phyloP scores from a whole-genome alignment of 2,797 vertebrate species.

The Anolis apletophallus region DNA sequence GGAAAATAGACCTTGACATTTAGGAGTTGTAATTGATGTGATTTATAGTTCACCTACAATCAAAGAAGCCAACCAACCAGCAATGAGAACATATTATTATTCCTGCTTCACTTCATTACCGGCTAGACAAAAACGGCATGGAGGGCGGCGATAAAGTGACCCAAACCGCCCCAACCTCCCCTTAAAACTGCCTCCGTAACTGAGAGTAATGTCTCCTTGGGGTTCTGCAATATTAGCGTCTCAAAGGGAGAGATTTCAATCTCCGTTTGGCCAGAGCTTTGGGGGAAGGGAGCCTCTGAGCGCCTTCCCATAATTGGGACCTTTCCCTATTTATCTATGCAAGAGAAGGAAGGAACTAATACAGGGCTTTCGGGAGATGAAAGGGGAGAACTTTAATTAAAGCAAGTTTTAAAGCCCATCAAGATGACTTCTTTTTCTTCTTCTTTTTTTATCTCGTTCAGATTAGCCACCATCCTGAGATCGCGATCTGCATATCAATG shows the following conservation, averaged over 20 bases:
- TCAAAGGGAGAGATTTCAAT: conserved; percentile 21
- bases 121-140: too few relatives aligned
- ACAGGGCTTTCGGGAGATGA: conserved; percentile 60
- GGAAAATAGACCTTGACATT: too few relatives aligned
- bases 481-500: conserved; percentile 37
- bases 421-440: conserved; percentile 11
- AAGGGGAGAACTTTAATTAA: conserved; percentile 69
- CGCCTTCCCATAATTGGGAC: not conserved
- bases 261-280: not conserved
- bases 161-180: not conserved
- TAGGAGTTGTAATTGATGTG: too few relatives aligned
- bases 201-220: not conserved
- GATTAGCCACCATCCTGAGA: conserved; percentile 59
- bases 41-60: too few relatives aligned
- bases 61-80: too few relatives aligned
- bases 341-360: conserved; percentile 58
- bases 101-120: too few relatives aligned
- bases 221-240: conserved; percentile 24
- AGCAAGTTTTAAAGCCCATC: conserved; percentile 63
- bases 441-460: conserved; percentile 47
- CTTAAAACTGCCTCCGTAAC: not conserved
- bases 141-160: too few relatives aligned
- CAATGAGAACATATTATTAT: too few relatives aligned
- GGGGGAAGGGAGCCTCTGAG: fast-evolving
- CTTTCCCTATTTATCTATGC: not conserved